Base-by-base conservation (phyloP, 2,797 vertebrate species). In the Myripristis jacobus region DNA sequence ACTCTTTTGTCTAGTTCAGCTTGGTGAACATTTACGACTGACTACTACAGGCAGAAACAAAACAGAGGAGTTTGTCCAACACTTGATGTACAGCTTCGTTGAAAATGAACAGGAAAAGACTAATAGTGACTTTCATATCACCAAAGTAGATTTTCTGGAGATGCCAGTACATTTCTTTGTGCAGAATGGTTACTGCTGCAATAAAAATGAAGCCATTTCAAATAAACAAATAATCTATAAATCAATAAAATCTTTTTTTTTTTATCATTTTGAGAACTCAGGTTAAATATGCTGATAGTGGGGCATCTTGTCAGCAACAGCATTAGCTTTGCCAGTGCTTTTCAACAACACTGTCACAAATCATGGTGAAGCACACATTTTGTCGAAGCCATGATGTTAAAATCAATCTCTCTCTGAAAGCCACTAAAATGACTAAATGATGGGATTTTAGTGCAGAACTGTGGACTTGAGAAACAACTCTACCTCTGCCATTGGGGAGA, bases 401-500 rank as follows among this genome's bases (percentile, higher is more conserved):
- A 38, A 38, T 38, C 11, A 38, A 38, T 38, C 3, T 9, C 34
- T 38, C 11, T 38, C 36, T 38, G 36, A 2, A 38, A 38, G 36
- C 36, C 11, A 15, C 3, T 12, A 13, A 38, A 7, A 12, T 11
- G 11, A 38, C 11, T 38, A 38, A 38, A 38, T 38, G 3, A 38
- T 13, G 12, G 36, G 36, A 4, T 12, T n/a, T 15, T 41, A 13
- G 38, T 15, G 38, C 12, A 41, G 38, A 41, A 41, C 4, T 41
- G 38, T 12, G 0, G 38, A 41, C 38, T 41, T 41, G 13, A 41
- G 38, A 15, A 15, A 41, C 3, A 41, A 41, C 12, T 15, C 0
- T 95, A 95, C 94, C 93, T 97, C 94, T 85, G 92, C 94, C 85
- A 93, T 88, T 65, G 94, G 92, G 83, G 95, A 94, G 65, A 92